phyloP scores from a whole-genome alignment of 2,113 vertebrate genomes.

The Onychostruthus taczanowskii region DNA sequence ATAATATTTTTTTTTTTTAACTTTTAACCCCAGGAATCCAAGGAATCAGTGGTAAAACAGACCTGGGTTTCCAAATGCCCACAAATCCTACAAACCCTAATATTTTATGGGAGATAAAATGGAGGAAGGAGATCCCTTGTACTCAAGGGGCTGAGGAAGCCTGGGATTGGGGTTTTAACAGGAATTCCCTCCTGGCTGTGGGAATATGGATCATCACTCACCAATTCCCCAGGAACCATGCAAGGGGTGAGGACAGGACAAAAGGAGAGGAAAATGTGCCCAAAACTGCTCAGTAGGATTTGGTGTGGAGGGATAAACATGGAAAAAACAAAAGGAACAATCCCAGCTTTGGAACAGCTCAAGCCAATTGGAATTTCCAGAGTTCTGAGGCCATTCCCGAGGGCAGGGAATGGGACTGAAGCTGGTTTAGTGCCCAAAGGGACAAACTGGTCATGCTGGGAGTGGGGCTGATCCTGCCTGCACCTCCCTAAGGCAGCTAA shows the following conservation, averaged over 20 bases:
- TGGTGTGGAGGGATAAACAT: background rate
- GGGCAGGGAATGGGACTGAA: background rate
- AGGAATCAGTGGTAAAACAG: background rate
- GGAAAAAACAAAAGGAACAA: background rate
- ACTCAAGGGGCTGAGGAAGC: background rate
- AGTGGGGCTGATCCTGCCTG: background rate
- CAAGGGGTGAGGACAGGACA: background rate
- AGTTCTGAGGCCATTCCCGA: background rate
- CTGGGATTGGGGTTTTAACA: accelerated
- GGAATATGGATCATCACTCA: background rate
- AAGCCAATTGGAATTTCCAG: accelerated
- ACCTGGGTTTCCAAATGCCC: background rate
- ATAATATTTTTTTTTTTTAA: background rate
- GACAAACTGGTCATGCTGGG: background rate
- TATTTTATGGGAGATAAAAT: background rate
- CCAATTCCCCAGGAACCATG: background rate
- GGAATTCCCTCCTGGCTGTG: accelerated
- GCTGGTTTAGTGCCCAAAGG: background rate
- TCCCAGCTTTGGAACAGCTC: conserved; percentile 29
- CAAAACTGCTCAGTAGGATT: background rate
- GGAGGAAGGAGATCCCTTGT: background rate
- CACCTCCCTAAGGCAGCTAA: background rate
- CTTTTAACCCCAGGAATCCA: background rate
- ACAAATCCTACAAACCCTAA: background rate
- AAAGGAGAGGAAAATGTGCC: background rate